Evolutionary conservation across 2,797 vertebrate genomes (phyloP), one percentile per base, ranked within the genome.

Genomic region (Hippoglossus hippoglossus): DNA sequence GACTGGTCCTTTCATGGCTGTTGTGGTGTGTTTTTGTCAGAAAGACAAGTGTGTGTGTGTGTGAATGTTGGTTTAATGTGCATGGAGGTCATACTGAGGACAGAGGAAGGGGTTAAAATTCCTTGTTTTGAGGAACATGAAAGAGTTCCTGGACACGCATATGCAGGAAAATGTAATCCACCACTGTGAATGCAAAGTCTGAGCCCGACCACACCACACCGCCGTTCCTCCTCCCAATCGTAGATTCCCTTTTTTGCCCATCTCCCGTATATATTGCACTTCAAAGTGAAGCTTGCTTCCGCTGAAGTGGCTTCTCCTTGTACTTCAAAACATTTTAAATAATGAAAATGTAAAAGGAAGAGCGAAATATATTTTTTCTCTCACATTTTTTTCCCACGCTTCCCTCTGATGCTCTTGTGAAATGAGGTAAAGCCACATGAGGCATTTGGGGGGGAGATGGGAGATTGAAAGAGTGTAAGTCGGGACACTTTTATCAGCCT

Each of bases 281-380:
- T 77, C 70, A 81, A 60, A 84, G 67, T 79, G 63, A 34, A 60
- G 73, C n/a, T 53, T 62, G 26, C 62, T 41, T 51, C 68, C 56
- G 21, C 22, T 71, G 53, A 74, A 72, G 62, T 44, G 47, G 44
- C 63, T 58, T 61, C 53, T 75, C 12, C 39, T 41, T 67, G 5
- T 36, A 11, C 53, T 71, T 41, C 52, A 24, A 64, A 72, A 67
- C 62, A 57, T 58, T 58, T 75, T 19, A 73, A 75, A 74, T 56
- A 75, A 79, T 62, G 31, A 60, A 67, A 79, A 53, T 44, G 53
- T 70, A 59, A 81, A 76, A 78, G 50, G 22, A 36, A 55, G 25
- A 0, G 18, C 6, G 22, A 46, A 18, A 6, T 46, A 4, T 18
- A 46, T 46, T 3, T 3, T 39, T 39, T 39, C 36, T 39, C 36